These are phyloP conservation scores for Liparis tanakae DNA, from an alignment of 2,797 vertebrate genomes.

Conservation along the genomic window DNA sequence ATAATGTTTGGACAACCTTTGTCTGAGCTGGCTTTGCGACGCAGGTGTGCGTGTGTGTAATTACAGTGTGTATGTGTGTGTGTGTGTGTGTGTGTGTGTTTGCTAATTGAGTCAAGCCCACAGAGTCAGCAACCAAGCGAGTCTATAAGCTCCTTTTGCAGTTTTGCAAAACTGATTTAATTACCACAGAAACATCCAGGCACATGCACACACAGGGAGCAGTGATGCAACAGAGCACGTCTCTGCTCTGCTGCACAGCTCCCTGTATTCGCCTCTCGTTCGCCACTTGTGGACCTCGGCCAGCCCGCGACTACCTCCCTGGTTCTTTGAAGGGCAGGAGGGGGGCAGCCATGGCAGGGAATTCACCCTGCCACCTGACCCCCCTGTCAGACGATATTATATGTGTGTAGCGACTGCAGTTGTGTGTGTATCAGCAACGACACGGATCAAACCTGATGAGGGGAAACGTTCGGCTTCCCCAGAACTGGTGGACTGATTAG, in stretches of 20 bases:
- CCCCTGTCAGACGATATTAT: conserved; percentile 54
- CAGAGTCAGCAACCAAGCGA: conserved; percentile 50
- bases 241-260: conserved; percentile 20
- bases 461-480: conserved; percentile 33
- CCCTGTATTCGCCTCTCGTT: conserved; percentile 49
- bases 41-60: conserved; percentile 67
- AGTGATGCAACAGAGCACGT: conserved; percentile 37
- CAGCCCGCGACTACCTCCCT: conserved; percentile 39
- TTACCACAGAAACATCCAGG: conserved; percentile 52
- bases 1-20: conserved; percentile 53
- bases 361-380: conserved; percentile 56
- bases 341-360: conserved; percentile 37
- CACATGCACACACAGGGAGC: conserved; percentile 11
- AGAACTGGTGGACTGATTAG: conserved; percentile 56
- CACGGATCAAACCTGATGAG: conserved; percentile 59
- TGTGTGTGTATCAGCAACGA: conserved; percentile 59
- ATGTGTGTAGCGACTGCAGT: conserved; percentile 29
- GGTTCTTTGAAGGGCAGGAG: conserved; percentile 33
- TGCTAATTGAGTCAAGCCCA: conserved; percentile 65
- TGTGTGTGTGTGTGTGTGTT: conserved; percentile 55
- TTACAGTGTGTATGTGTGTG: too few relatives aligned
- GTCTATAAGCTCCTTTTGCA: conserved; percentile 36
- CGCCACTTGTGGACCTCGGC: conserved; percentile 49
- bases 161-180: conserved; percentile 70
- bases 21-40: conserved; percentile 22